Base-by-base conservation (phyloP, 2,113 vertebrate genomes). In the Notiomystis cincta region DNA sequence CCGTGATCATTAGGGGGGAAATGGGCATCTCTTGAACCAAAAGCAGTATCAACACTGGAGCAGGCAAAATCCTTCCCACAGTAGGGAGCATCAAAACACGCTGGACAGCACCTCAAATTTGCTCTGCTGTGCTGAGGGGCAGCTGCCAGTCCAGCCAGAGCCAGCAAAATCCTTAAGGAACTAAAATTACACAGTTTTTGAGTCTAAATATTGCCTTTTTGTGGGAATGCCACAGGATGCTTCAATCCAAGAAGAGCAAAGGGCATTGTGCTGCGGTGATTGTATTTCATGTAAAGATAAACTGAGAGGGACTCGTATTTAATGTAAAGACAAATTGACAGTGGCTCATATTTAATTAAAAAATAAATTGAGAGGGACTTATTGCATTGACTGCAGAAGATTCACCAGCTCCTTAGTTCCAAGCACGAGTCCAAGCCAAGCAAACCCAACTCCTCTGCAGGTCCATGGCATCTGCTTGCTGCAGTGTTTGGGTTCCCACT, bases 401-500 rank as follows among this genome's bases (percentile, higher is more conserved):
- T 69, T 30, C 57, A 87, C 24, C 1, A 0, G 51, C 44, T 78
- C 7, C 30, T 58, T 13, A 73, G 83, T 82, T 75, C 89, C 45
- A 11, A 66, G 56, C 65, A 57, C 0, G 5, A 91, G 57, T 22
- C 62, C 45, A 23, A 60, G 89, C 79, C 82, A 30, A 80, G 79
- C 53, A 67, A 64, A 65, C 62, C 30, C 78, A 54, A 8, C 44
- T 88, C 87, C 87, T 95, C 45, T 60, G 42, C 0, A 4, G 62
- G 47, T 65, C n/a, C 53, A n/a, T 38, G 88, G 72, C 72, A 37
- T 44, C 82, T 97, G 96, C 96, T 93, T 97, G 96, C 97, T 97
- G 96, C 96, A 97, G 95, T 95, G 96, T 96, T 97, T 71, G 87
- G 57, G 73, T 20, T 71, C 85, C 93, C 88, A 42, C 35, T 83